Conservation (phyloP, 2,113 vertebrate species). For the Physeter macrocephalus region DNA sequence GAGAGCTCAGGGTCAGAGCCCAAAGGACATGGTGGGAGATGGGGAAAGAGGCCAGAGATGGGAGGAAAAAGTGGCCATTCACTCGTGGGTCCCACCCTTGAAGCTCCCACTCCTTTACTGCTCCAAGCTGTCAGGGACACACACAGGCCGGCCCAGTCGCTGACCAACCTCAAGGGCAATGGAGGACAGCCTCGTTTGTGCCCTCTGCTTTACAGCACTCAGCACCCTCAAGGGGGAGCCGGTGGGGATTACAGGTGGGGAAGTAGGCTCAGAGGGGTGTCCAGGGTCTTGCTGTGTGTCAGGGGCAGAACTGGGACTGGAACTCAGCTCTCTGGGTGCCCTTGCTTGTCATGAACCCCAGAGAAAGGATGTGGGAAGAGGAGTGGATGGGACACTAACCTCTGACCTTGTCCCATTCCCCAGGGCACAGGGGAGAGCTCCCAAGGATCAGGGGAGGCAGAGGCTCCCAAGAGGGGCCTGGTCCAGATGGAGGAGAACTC, state of each 20-base stretch:
- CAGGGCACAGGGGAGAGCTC: constrained; percentile 67
- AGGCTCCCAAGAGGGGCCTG: constrained; percentile 17
- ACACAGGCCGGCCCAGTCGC: neutral
- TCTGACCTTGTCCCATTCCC: constrained; percentile 29
- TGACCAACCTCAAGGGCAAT: neutral
- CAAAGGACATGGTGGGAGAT: neutral
- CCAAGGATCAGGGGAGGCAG: accelerated
- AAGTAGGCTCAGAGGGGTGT: neutral
- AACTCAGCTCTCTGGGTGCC: too few species aligned
- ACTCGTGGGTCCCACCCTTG: accelerated
- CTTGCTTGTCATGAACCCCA: neutral
- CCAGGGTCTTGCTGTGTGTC: neutral
- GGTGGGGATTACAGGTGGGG: neutral
- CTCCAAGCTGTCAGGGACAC: neutral
- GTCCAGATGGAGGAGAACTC: constrained; percentile 86
- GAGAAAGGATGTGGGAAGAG: neutral
- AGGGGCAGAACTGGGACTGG: neutral
- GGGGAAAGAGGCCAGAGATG: neutral
- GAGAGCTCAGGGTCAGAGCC: neutral
- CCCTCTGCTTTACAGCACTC: neutral
- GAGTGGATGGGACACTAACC: neutral
- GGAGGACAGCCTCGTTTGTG: neutral
- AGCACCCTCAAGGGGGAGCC: neutral
- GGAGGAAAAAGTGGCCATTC: neutral
- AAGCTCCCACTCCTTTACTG: neutral